Percentiles rank a stretch among this genome's conserved stretches.
phyloP scores from a whole-genome alignment of 2,113 vertebrate genomes.

The Sarotherodon lohbergeri region DNA sequence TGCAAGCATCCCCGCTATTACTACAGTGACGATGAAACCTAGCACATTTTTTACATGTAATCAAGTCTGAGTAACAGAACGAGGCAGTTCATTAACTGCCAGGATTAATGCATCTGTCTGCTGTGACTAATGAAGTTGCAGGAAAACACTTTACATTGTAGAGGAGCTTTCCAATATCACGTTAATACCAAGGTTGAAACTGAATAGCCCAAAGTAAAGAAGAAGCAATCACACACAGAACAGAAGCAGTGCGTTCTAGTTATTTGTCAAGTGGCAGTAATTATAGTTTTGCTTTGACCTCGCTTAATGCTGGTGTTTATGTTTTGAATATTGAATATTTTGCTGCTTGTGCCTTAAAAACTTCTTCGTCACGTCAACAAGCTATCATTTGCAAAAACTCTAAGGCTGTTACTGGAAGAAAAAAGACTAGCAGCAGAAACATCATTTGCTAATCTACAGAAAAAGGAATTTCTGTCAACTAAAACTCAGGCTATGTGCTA shows the following conservation, averaged over 20 bases:
- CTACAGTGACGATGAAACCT: constrained; percentile 10
- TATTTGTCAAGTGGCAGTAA: not conserved
- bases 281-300: not conserved
- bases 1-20: not conserved
- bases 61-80: constrained; percentile 39
- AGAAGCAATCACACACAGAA: not conserved
- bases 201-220: not conserved
- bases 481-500: not conserved
- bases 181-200: not conserved
- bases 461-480: not conserved
- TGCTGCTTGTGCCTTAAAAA: not conserved
- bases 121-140: constrained; percentile 44
- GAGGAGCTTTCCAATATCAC: not conserved
- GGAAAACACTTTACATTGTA: constrained; percentile 30
- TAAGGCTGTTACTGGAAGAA: not conserved
- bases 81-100: constrained; percentile 34
- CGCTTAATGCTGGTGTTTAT: not conserved
- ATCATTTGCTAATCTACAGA: not conserved
- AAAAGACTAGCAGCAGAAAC: not conserved
- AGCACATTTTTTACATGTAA: constrained; percentile 13
- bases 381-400: not conserved
- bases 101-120: constrained; percentile 35
- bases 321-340: not conserved
- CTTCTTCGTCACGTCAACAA: not conserved
- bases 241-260: not conserved